phyloP scores from a whole-genome alignment of 1,140 invertebrate genomes.

The Lordiphosa stackelbergi region DNA sequence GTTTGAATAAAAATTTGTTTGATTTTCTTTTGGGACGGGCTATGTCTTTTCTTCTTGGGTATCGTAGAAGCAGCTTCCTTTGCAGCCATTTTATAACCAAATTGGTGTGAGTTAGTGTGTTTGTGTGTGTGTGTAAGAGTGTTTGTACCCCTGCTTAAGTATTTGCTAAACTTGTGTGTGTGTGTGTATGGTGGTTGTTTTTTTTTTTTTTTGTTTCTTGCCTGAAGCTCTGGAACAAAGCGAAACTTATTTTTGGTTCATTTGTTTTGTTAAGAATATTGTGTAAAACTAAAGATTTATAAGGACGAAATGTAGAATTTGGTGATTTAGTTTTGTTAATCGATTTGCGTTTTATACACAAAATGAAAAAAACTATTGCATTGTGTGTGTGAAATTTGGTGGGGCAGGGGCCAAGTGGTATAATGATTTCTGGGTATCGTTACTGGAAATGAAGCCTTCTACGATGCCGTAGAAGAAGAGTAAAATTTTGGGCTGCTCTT shows the following conservation, averaged over 20 bases:
- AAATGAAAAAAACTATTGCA: constrained; percentile 76
- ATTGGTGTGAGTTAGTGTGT: constrained; percentile 52
- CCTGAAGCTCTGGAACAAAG: constrained; percentile 49
- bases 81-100: constrained; percentile 73
- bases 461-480: constrained; percentile 73
- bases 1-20: constrained; percentile 25
- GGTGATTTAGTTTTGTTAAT: constrained; percentile 40
- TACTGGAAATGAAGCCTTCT: constrained; percentile 71
- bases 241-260: constrained; percentile 53
- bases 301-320: constrained; percentile 64
- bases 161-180: constrained; percentile 41
- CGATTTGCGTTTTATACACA: constrained; percentile 72
- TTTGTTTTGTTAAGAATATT: constrained; percentile 38
- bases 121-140: constrained; percentile 14
- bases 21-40: constrained; percentile 35
- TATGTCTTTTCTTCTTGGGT: constrained; percentile 75
- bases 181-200: constrained; percentile 56
- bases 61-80: constrained; percentile 75
- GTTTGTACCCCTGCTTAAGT: constrained; percentile 48
- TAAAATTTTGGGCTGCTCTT: constrained; percentile 25
- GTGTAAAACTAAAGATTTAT: constrained; percentile 57
- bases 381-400: constrained; percentile 62
- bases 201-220: constrained; percentile 29
- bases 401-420: constrained; percentile 22
- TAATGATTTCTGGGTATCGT: constrained; percentile 24